Conservation (phyloP, 2,797 vertebrate genomes). For the Hypotaenidia philippensis region DNA sequence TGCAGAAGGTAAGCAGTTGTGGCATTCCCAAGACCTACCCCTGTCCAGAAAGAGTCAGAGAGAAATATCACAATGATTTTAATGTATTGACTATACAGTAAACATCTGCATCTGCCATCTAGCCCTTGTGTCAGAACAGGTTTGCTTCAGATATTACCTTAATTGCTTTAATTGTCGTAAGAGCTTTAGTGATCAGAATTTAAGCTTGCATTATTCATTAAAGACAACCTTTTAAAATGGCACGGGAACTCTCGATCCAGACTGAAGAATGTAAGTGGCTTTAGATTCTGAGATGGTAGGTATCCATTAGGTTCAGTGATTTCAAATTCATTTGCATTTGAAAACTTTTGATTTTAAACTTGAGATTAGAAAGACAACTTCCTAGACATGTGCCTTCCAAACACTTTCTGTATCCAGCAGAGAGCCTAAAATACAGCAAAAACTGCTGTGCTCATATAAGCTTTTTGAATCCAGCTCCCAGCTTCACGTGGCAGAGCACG, state of each 20-base stretch:
- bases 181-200: neutral
- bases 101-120: neutral
- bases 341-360: neutral
- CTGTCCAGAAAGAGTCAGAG: neutral
- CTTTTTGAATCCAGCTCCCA: neutral
- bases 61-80: neutral
- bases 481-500: neutral
- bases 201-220: neutral
- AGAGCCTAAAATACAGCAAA: neutral
- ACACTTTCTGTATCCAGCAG: neutral
- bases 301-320: neutral
- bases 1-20: neutral
- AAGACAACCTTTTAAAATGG: neutral
- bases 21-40: neutral
- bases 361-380: neutral
- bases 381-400: neutral
- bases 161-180: neutral
- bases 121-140: neutral
- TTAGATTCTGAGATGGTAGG: neutral
- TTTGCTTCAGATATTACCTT: neutral
- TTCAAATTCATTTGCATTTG: neutral
- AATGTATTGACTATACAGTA: neutral
- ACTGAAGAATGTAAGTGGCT: neutral
- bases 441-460: rapidly evolving
- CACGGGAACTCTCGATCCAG: neutral